phyloP scores from a whole-genome alignment of 2,797 vertebrate species.

The Dendrocincla fuliginosa region DNA sequence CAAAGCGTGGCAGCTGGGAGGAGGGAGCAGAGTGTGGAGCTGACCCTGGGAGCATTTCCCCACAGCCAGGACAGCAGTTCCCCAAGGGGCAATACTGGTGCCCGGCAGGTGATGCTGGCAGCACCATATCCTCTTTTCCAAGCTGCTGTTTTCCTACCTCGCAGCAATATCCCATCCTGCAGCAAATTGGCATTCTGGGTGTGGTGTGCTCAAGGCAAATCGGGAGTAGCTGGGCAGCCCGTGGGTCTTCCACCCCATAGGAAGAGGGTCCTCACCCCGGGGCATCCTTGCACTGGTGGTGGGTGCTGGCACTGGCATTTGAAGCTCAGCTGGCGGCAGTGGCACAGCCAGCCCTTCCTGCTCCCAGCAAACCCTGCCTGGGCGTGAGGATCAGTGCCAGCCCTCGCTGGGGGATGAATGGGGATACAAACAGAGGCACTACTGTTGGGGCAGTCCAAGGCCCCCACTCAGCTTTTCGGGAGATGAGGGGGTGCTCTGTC shows the following conservation, averaged over 20 bases:
- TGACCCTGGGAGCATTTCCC: background rate
- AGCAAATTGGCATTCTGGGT: background rate
- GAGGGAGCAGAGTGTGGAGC: background rate
- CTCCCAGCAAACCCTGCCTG: background rate
- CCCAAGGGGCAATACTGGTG: background rate
- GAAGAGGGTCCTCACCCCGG: fast-evolving
- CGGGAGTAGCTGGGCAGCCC: fast-evolving
- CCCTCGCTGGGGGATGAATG: background rate
- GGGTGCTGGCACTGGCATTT: background rate
- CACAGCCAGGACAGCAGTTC: fast-evolving
- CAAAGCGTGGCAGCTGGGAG: background rate
- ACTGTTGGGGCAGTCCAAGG: background rate
- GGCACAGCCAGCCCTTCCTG: background rate
- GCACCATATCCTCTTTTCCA: background rate
- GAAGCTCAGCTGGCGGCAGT: background rate
- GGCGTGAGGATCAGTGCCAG: background rate
- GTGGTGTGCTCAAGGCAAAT: background rate
- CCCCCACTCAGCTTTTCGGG: background rate
- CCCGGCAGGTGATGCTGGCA: background rate
- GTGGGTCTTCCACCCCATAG: background rate
- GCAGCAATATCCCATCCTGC: background rate
- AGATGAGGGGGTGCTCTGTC: background rate
- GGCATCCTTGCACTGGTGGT: background rate
- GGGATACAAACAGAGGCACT: background rate
- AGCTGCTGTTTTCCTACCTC: background rate